A percentile compares a stretch with the other conserved stretches of the same genome.
These are phyloP conservation scores for Nebria salina DNA, from an alignment of 2,888 invertebrate genomes.

Conservation along the genomic window DNA sequence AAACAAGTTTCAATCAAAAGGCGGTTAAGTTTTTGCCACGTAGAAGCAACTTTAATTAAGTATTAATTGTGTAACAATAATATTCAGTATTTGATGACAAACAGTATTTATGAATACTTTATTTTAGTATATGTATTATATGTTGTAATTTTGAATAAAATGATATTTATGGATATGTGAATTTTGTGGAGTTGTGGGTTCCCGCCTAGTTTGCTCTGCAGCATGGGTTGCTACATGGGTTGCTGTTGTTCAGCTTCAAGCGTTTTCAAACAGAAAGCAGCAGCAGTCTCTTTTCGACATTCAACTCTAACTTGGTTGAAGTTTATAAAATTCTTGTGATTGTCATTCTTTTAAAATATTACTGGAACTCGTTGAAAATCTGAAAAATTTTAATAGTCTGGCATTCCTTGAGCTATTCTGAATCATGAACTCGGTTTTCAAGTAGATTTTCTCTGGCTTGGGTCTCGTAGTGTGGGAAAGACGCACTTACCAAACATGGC, in stretches of 20 bases:
- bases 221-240: neutral
- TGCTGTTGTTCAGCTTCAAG: neutral
- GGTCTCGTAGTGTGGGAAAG: constrained; percentile 37
- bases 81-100: neutral
- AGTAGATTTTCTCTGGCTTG: constrained; percentile 22
- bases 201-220: neutral
- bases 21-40: constrained; percentile 68
- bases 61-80: neutral
- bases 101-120: neutral
- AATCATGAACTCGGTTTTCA: neutral
- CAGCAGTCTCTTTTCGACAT: neutral
- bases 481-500: constrained; percentile 77
- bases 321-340: neutral
- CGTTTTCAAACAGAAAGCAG: neutral
- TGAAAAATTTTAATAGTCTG: constrained; percentile 1
- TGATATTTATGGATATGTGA: neutral
- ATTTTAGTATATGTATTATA: neutral
- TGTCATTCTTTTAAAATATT: neutral
- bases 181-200: too few relatives aligned
- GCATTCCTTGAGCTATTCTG: neutral
- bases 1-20: constrained; percentile 68
- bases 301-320: neutral
- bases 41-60: constrained; percentile 51
- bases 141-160: neutral
- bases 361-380: neutral